phyloP scores from a whole-genome alignment of 2,888 invertebrate species.

The Cephalotes varians region DNA sequence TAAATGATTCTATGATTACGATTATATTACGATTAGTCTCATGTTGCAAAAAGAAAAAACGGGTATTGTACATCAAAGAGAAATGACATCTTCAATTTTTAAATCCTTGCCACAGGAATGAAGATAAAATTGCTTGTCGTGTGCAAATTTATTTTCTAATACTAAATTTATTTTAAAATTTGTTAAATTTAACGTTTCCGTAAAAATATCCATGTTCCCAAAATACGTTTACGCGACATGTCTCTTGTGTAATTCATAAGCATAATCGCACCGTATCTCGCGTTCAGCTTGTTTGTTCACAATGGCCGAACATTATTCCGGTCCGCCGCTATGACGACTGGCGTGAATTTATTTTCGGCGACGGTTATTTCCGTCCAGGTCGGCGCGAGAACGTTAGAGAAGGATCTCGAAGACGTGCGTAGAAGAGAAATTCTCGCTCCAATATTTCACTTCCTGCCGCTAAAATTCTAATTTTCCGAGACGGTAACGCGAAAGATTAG shows the following conservation, averaged over 20 bases:
- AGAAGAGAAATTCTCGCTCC: conserved; percentile 64
- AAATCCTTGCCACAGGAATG: neutral
- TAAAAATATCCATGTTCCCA: neutral
- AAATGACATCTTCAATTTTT: neutral
- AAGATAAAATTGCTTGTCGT: neutral
- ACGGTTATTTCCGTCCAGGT: conserved; percentile 78
- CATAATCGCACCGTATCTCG: conserved; percentile 13
- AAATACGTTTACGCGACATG: neutral
- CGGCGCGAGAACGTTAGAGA: conserved; percentile 67
- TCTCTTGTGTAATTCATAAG: conserved; percentile 35
- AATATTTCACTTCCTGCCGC: conserved; percentile 40
- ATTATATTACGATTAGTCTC: neutral
- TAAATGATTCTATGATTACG: neutral
- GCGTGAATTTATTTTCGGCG: conserved; percentile 81
- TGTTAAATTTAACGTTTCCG: neutral
- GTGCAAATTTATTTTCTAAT: neutral
- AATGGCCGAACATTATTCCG: conserved; percentile 79
- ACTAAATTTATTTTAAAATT: neutral
- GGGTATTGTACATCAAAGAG: neutral
- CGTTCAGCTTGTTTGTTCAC: conserved; percentile 59
- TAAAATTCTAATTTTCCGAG: conserved; percentile 20
- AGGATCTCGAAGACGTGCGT: conserved; percentile 67
- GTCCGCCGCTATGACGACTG: conserved; percentile 79
- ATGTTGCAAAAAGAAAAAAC: neutral
- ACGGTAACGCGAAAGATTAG: neutral